These are phyloP conservation scores for Nowickia ferox DNA, from an alignment of 2,888 invertebrate species.

Conservation along the genomic window DNA sequence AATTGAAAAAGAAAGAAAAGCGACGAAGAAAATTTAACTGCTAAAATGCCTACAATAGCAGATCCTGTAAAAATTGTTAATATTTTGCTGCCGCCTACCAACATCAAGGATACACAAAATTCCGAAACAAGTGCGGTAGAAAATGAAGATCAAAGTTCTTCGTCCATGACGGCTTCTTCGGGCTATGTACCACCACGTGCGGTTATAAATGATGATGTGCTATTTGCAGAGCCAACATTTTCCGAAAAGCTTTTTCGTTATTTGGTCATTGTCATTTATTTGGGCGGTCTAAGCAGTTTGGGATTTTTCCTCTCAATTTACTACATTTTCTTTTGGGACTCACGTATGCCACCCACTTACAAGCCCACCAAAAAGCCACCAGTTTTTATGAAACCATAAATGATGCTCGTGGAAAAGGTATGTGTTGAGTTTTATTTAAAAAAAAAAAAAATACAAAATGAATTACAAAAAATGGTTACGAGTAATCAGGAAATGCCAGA, in stretches of 20 bases:
- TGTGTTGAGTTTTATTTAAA: background rate
- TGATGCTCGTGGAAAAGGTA: background rate
- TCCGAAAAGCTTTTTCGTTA: constrained; percentile 80
- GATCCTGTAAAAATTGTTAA: constrained; percentile 61
- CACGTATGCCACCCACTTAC: constrained; percentile 82
- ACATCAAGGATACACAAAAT: constrained; percentile 1
- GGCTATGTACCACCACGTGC: constrained; percentile 59
- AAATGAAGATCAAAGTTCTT: background rate
- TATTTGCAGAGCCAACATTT: constrained; percentile 77
- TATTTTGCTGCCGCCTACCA: constrained; percentile 38
- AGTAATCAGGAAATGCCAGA: too few species aligned
- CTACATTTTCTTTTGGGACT: constrained; percentile 82
- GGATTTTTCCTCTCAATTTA: constrained; percentile 82
- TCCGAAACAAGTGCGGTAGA: constrained; percentile 13
- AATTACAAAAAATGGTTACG: too few species aligned
- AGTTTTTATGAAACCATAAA: constrained; percentile 66
- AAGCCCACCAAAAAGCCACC: constrained; percentile 78
- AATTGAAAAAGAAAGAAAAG: background rate
- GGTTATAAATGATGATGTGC: constrained; percentile 75
- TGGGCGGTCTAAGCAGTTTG: constrained; percentile 80
- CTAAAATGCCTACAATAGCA: constrained; percentile 16
- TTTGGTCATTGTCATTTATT: constrained; percentile 79
- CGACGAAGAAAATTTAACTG: background rate
- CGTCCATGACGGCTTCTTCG: background rate
- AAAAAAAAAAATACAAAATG: background rate